Evolutionary conservation across 1,140 invertebrate genomes (phyloP), one percentile per base, ranked within the genome.

Genomic region (Aphaenogaster floridana): DNA sequence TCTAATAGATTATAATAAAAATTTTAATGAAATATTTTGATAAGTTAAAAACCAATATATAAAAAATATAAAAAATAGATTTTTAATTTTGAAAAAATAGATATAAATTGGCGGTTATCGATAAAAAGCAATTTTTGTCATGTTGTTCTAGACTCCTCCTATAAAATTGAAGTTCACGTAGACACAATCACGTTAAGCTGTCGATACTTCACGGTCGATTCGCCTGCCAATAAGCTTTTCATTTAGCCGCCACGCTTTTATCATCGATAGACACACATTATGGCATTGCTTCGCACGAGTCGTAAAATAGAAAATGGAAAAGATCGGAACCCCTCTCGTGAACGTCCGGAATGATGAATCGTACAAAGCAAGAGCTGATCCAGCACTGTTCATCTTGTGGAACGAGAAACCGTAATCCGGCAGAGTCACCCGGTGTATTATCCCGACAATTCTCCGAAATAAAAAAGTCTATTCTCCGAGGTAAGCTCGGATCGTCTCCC

Each of bases 191-290:
- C 64, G 79, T 71, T 71, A 71, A 81, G 50, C 79, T 71, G 66
- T 81, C 79, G 79, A 81, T 81, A 57, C 39, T 81, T 81, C 48
- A 69, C 50, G 64, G 36, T 81, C 78, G 79, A 81, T 57, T 81
- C 79, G 79, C 36, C 66, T 61, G 79, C 66, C 79, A 71, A 81
- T 81, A 81, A 81, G 79, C 66, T 81, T 81, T 81, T 81, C 64
- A 71, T 81, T 81, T 57, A 81, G 36, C 78, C 50, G 52, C 64
- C 66, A 57, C 17, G 39, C 59, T 81, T 81, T 81, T 57, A 71
- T 81, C 36, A 81, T 81, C 79, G 78, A 81, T 71, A 54, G 64
- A 81, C 50, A 69, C 78, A 54, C 36, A 71, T 71, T 81, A 81
- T 71, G 79, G 39, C 74, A 21, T 28, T 9, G n/a, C 64, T 57